A percentile compares a stretch with the other conserved stretches of the same genome.
Conservation (phyloP, 2,113 vertebrate species). For the Lophura nycthemera region DNA sequence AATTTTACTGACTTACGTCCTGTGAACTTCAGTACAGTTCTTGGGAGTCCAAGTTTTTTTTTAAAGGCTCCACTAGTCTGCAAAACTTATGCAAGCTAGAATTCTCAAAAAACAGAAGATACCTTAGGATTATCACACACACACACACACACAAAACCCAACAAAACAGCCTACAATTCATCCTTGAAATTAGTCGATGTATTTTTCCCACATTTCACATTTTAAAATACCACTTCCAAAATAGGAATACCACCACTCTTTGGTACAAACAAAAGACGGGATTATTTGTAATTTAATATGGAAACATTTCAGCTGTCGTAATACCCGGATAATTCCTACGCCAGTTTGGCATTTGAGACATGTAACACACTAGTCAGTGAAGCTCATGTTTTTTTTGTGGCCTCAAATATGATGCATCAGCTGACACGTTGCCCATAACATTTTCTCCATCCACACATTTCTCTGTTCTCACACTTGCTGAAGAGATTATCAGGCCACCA, state of each 20-base stretch:
- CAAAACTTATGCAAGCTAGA: not conserved
- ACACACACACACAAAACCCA: not conserved
- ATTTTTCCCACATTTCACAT: not conserved
- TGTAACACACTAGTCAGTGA: not conserved
- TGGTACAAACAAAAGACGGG: not conserved
- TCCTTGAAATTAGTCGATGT: not conserved
- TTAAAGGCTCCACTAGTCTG: not conserved
- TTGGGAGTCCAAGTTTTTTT: not conserved
- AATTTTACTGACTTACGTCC: not conserved
- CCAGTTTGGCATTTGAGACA: constrained; percentile 30
- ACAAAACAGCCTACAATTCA: not conserved
- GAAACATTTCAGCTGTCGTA: constrained; percentile 60
- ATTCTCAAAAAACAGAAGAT: not conserved
- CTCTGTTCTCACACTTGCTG: not conserved
- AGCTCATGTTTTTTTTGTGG: not conserved
- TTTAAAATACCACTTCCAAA: not conserved
- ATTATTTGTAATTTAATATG: constrained; percentile 61
- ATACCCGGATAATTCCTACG: constrained; percentile 1
- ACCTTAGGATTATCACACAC: not conserved
- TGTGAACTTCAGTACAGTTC: not conserved
- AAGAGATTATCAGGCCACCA: not conserved
- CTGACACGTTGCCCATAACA: not conserved
- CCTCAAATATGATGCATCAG: not conserved
- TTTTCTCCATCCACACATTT: not conserved
- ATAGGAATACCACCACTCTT: not conserved